phyloP scores from a whole-genome alignment of 1,140 invertebrate genomes.

The Gryllus bimaculatus region DNA sequence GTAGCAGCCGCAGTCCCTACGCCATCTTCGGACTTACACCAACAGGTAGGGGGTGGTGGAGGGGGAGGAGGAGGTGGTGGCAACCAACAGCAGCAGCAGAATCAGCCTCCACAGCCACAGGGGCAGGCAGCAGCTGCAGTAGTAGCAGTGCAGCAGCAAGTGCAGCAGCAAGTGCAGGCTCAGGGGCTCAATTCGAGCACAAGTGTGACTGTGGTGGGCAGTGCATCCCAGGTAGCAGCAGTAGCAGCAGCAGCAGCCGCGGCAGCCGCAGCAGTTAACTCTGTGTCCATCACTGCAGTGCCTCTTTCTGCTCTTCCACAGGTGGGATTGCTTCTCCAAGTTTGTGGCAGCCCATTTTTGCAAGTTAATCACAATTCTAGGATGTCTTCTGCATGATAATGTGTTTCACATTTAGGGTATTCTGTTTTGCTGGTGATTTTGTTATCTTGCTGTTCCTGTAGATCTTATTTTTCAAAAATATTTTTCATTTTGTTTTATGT shows the following conservation, averaged over 20 bases:
- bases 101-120: slow-evolving; percentile 12
- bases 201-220: slow-evolving; percentile 12
- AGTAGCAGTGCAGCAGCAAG: not conserved
- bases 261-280: slow-evolving; percentile 10
- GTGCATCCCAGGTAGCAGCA: slow-evolving; percentile 8
- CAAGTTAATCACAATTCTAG: not conserved
- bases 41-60: slow-evolving; percentile 8
- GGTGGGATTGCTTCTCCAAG: slow-evolving; percentile 2
- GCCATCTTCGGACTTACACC: slow-evolving; percentile 10
- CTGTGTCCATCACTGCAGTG: slow-evolving; percentile 12
- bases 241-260: slow-evolving; percentile 1
- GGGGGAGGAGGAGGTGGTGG: slow-evolving; percentile 12
- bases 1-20: slow-evolving; percentile 8
- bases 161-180: slow-evolving; percentile 13
- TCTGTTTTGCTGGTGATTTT: not conserved
- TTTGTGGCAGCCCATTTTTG: not conserved
- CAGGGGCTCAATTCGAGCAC: slow-evolving; percentile 14
- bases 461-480: not conserved
- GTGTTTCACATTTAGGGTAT: not conserved
- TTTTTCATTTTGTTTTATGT: not conserved
- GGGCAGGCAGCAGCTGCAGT: not conserved
- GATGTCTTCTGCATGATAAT: not conserved
- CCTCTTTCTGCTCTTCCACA: slow-evolving; percentile 8
- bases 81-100: slow-evolving; percentile 3
- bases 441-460: not conserved